Evolutionary conservation across 2,888 invertebrate species (phyloP).

Genomic region (Barypeithes pellucidus): DNA sequence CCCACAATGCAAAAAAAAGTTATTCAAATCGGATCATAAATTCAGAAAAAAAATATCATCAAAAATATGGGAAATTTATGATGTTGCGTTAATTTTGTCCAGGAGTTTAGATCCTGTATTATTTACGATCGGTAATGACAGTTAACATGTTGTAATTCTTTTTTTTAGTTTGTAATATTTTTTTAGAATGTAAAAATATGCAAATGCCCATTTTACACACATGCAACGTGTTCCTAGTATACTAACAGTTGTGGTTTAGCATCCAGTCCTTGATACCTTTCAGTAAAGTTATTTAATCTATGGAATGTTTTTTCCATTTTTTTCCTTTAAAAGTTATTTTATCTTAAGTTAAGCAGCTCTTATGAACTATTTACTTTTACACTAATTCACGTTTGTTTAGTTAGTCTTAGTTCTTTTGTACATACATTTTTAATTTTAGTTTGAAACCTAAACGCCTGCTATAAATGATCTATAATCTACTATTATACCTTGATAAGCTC

Average conservation of each 20-base stretch:
- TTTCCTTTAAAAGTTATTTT: neutral
- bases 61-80: too few relatives aligned
- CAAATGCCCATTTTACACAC: neutral
- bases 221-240: conserved; percentile 35
- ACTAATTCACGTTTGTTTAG: neutral
- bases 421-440: conserved; percentile 4
- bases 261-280: neutral
- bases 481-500: neutral
- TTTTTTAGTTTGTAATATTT: neutral
- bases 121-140: too few relatives aligned
- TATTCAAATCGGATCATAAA: too few relatives aligned
- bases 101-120: too few relatives aligned
- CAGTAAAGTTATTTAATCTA: neutral
- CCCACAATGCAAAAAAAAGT: too few relatives aligned
- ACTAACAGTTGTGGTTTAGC: conserved; percentile 14
- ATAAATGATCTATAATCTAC: conserved; percentile 11
- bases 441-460: conserved; percentile 5
- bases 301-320: too few relatives aligned
- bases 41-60: too few relatives aligned
- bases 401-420: conserved; percentile 19
- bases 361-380: conserved; percentile 7
- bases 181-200: neutral
- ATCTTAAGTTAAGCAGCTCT: neutral
- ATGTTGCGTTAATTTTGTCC: too few relatives aligned
- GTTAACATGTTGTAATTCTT: too few relatives aligned